These are phyloP conservation scores for Cryptotermes secundus DNA, from an alignment of 1,140 invertebrate genomes.

Conservation along the genomic window DNA sequence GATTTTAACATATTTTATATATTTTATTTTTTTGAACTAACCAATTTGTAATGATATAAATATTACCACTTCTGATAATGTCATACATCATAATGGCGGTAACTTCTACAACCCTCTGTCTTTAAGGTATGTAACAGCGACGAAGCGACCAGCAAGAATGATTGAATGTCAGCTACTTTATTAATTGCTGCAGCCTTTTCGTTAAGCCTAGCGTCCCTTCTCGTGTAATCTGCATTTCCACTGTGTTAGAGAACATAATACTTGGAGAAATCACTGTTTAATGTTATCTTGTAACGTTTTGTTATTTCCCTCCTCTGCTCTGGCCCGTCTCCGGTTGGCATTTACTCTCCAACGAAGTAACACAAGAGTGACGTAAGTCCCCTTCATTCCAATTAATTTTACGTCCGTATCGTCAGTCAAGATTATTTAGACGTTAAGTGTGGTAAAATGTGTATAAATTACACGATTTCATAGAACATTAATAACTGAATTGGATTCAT, in stretches of 20 bases:
- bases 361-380: background rate
- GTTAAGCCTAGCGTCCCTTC: background rate
- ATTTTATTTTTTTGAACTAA: too few species aligned
- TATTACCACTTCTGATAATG: too few species aligned
- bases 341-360: background rate
- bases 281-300: constrained; percentile 1
- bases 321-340: background rate
- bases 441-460: too few species aligned
- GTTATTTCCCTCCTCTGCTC: background rate
- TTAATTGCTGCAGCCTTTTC: background rate
- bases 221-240: background rate
- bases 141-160: background rate
- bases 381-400: too few species aligned
- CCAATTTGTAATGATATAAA: too few species aligned
- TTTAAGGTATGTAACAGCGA: background rate
- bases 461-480: too few species aligned
- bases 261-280: constrained; percentile 1
- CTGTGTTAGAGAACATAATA: background rate
- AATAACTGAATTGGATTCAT: too few species aligned
- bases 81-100: too few species aligned
- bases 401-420: too few species aligned
- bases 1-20: too few species aligned
- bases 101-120: too few species aligned
- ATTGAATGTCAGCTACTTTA: background rate
- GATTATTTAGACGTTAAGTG: too few species aligned